Base-by-base conservation (phyloP, 2,113 vertebrate species). In the Lamprologus ornatipinnis region DNA sequence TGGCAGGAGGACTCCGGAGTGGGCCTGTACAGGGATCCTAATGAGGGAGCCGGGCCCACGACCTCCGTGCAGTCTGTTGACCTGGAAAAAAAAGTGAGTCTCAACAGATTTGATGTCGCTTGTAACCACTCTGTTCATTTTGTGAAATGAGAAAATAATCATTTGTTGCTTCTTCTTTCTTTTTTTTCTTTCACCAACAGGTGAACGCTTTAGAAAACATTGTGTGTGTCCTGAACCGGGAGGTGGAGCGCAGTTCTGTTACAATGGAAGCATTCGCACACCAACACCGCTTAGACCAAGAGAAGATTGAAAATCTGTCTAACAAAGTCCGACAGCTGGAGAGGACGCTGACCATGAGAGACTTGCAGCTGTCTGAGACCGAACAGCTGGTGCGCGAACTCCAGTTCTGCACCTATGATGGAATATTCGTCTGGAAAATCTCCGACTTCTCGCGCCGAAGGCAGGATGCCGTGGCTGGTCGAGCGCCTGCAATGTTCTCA, bases 351-450 rank as follows among this genome's bases (percentile, higher is more conserved):
- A 96, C 95, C 1, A 95, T 97, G 88, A 98, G 97, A 84, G 98
- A 99, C 81, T 58, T 98, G 93, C 97, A 97, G 28, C 91, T 99
- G 94, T 97, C 97, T 0, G 98, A 98, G 90, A 96, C 97, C 21
- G 97, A 98, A 15, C 97, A 97, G 70, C 93, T 97, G 83, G 80
- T 99, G 33, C 96, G 95, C 2, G 97, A 95, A 28, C 90, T 98
- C 81, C 97, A 98, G 82, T 96, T 95, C 1, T 97, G 97, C 92
- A 98, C 97, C 80, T 97, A 96, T 0, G 98, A 99, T 0, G 98
- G 98, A 0, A 92, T 99, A 78, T 98, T 98, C 65, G 84, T 99
- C 85, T 99, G 98, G 98, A 99, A 97, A 94, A 98, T 99, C 79
- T 92, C 96, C 0, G 97, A 99, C 14, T 97, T 99, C 37, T 93